Base-by-base conservation (phyloP, 2,888 invertebrate genomes). In the Dynastes maya region DNA sequence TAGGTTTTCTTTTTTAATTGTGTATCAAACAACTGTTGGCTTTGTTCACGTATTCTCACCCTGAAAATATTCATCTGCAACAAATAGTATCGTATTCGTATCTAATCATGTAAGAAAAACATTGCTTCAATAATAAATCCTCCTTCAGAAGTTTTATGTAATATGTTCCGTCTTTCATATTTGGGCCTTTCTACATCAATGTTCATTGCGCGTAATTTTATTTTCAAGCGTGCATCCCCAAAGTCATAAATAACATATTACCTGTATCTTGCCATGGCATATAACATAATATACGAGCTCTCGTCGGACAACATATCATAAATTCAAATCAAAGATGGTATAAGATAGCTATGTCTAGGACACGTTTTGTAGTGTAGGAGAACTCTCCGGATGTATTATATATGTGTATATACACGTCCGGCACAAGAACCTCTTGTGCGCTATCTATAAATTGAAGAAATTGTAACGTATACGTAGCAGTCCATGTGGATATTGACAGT, bases 271-370 rank as follows among this genome's bases (percentile, higher is more conserved):
- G 58, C 58, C 16, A 58, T 40, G 58, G 40, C 72, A 11, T 40
- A 55, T 72, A 45, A 40, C 37, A 40, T 58, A 72, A 72, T 58
- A 72, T 72, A 72, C 58, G 37, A 45, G 58, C 40, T 58, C 72
- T 78, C 65, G 71, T 78, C 72, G 71, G 78, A 71, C 78, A 71
- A 63, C 63, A 37, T 78, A 78, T 72, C 78, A 78, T 78, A 78
- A 78, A 78, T 78, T 78, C 78, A 64, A 78, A 78, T 78, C 78
- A 78, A 72, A 78, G 64, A 65, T 71, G 49, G 53, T 72, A 78
- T 72, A 78, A 78, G 72, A 72, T 72, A 63, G 63, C 53, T 72
- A 67, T 32, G 64, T 76, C 76, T 49, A 70, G 70, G 70, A 70
- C 53, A 29, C 53, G 53, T 70, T 70, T 70, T 53, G 53, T 70